Evolutionary conservation across 2,888 invertebrate species (phyloP).

Genomic region (Sepioteuthis lessoniana): DNA sequence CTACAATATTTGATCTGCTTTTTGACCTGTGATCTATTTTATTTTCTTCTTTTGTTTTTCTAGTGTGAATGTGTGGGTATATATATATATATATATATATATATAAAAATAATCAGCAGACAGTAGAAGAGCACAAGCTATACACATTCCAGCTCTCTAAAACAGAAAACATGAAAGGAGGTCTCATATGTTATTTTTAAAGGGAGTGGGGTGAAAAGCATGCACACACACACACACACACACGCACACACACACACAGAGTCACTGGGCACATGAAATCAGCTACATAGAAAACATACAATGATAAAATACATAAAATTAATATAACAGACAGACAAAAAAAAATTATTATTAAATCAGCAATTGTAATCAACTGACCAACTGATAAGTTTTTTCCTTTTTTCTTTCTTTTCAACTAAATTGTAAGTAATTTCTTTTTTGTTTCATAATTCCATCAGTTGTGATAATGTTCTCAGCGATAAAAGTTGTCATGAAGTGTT

Average conservation of each 20-base stretch:
- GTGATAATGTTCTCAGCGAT: constrained; percentile 49
- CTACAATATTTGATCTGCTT: too few species aligned
- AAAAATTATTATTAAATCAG: constrained; percentile 4
- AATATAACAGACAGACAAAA: not conserved
- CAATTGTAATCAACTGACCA: not conserved
- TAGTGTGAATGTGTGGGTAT: not conserved
- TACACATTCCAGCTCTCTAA: not conserved
- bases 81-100: not conserved
- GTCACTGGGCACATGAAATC: not conserved
- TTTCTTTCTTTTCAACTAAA: not conserved
- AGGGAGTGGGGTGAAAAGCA: not conserved
- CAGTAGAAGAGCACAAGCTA: not conserved
- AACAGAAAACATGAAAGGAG: not conserved
- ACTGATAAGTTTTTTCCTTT: not conserved
- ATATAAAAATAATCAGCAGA: not conserved
- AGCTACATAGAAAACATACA: not conserved
- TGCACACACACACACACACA: not conserved
- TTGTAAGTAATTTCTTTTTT: not conserved
- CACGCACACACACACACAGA: too few species aligned
- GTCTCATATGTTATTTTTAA: not conserved
- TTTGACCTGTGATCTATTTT: not conserved
- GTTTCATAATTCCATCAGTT: not conserved
- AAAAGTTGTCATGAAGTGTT: constrained; percentile 55
- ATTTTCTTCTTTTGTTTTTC: not conserved
- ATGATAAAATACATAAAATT: not conserved